Evolutionary conservation across 1,140 invertebrate genomes (phyloP), one percentile per base, ranked within the genome.

Genomic region (Argopecten irradians): DNA sequence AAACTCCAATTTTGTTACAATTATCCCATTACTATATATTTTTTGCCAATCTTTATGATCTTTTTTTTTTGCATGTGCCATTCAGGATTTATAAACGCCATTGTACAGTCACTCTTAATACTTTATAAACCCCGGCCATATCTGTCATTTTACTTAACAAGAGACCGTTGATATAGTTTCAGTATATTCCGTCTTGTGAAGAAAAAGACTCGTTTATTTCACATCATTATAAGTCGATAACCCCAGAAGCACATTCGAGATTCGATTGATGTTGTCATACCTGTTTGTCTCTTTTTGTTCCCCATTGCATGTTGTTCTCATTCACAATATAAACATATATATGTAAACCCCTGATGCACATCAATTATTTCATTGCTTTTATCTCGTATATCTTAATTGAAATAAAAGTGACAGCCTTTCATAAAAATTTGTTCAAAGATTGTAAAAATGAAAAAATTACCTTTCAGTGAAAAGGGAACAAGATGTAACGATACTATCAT

Each of bases 351-450:
- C 7, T n/a, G 55, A 71, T 71, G 55, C 22, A 71, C 28, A 71
- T 71, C 55, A 28, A 22, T 28, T 28, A n/a, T n/a, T 11, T 71
- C 22, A 71, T n/a, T 28, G 55, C 55, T 28, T n/a, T 71, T 71
- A 71, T 71, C 55, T 71, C 28, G 55, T 71, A 28, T 22, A 71
- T 71, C 55, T 71, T 71, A 71, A 71, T 71, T 71, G 55, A 71
- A 71, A 71, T 71, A 71, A 71, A 71, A 71, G 22, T 71, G 55
- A 71, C 55, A 71, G 55, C 55, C n/a, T 71, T 71, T 71, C 55
- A 71, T 11, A 71, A 71, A 71, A 71, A 71, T 71, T 28, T 71
- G 55, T 71, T 71, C 55, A 71, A 71, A 71, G 55, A 71, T 71
- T 71, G 55, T 28, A 71, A n/a, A 71, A 71, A 71, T 71, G 1